A percentile compares a stretch with the other conserved stretches of the same genome.
Conservation (phyloP, 2,113 vertebrate species). For the Ia io region DNA sequence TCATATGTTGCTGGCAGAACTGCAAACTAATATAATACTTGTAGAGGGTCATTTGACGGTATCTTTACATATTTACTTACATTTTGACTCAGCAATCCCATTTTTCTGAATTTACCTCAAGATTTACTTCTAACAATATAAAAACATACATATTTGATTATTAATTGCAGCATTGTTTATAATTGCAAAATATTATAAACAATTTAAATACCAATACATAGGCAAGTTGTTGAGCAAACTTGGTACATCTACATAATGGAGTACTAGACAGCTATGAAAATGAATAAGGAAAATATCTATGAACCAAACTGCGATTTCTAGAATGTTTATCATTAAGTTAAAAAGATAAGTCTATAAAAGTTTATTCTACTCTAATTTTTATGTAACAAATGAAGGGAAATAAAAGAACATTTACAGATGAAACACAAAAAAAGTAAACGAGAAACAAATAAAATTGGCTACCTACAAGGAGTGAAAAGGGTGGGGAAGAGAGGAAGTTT, state of each 20-base stretch:
- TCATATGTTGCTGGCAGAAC: background rate
- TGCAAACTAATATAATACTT: background rate
- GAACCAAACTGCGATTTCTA: background rate
- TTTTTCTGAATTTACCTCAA: background rate
- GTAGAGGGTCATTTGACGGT: background rate
- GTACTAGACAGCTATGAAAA: background rate
- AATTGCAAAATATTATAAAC: background rate
- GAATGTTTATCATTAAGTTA: background rate
- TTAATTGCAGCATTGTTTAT: background rate
- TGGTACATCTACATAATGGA: background rate
- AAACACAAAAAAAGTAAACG: background rate
- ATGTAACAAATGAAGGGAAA: background rate
- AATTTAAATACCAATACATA: background rate
- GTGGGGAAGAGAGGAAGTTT: background rate
- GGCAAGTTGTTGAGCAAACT: background rate
- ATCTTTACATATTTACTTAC: background rate
- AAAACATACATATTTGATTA: background rate
- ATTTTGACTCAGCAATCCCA: background rate
- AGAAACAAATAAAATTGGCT: background rate
- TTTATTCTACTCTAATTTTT: background rate
- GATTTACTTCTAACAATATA: background rate
- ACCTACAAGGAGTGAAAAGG: background rate
- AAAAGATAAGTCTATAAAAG: background rate
- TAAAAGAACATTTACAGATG: background rate
- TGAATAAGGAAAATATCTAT: background rate